Evolutionary conservation across 2,113 vertebrate genomes (phyloP).

Genomic region (Desmodus rotundus): DNA sequence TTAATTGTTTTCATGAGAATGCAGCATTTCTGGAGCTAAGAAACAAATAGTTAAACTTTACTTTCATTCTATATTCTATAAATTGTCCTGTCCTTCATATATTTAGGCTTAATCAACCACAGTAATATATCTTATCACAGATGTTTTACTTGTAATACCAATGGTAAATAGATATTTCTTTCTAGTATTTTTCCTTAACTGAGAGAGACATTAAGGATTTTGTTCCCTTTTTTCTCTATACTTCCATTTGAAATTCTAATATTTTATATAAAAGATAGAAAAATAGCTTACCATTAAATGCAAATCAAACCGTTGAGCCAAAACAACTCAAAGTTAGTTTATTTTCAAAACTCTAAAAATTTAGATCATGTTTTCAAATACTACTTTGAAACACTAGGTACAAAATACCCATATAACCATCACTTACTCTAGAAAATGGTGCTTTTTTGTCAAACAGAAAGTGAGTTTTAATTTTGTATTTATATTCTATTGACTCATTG

Average conservation of each 20-base stretch:
- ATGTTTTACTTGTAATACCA: neutral
- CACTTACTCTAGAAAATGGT: neutral
- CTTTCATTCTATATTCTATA: neutral
- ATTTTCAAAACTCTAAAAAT: conserved; percentile 13
- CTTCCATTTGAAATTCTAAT: conserved; percentile 33
- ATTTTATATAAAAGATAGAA: neutral
- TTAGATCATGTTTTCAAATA: conserved; percentile 7
- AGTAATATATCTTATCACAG: neutral
- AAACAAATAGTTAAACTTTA: neutral
- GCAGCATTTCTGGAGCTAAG: neutral
- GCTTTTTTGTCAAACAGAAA: neutral
- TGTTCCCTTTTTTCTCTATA: neutral
- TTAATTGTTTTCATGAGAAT: neutral
- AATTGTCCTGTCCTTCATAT: neutral
- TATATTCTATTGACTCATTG: neutral
- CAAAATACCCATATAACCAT: neutral
- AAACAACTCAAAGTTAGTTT: neutral
- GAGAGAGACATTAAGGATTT: neutral
- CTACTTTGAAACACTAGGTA: neutral
- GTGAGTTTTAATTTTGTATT: neutral
- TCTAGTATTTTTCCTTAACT: neutral
- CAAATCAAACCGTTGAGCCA: conserved; percentile 1
- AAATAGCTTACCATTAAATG: neutral
- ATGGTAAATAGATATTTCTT: neutral
- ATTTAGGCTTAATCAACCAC: neutral